Conservation (phyloP, 2,888 invertebrate genomes). For the Athripsodes cinereus region DNA sequence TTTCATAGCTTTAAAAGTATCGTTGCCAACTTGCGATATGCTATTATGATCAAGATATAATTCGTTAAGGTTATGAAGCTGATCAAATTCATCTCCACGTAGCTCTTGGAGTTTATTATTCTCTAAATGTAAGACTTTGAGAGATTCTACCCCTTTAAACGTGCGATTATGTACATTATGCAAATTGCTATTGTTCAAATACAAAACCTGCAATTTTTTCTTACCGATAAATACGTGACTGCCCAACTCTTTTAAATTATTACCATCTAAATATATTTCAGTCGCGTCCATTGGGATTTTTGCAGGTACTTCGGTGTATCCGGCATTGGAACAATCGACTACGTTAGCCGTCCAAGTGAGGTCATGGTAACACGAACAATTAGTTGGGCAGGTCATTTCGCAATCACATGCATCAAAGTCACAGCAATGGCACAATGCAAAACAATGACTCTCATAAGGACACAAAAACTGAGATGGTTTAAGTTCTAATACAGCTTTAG, state of each 20-base stretch:
- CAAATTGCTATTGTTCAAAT: slow-evolving; percentile 70
- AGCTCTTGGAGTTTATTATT: slow-evolving; percentile 68
- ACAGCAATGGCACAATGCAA: slow-evolving; percentile 84
- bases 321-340: slow-evolving; percentile 73
- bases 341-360: slow-evolving; percentile 79
- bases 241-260: slow-evolving; percentile 68
- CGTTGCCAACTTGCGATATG: slow-evolving; percentile 66
- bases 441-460: slow-evolving; percentile 76
- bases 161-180: slow-evolving; percentile 71
- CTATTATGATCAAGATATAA: slow-evolving; percentile 75
- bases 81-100: slow-evolving; percentile 73
- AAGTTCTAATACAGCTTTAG: slow-evolving; percentile 64
- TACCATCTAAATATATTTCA: slow-evolving; percentile 80
- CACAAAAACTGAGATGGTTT: slow-evolving; percentile 74
- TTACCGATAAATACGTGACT: slow-evolving; percentile 83
- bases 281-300: slow-evolving; percentile 86
- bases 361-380: slow-evolving; percentile 82
- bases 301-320: slow-evolving; percentile 65
- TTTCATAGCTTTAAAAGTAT: slow-evolving; percentile 69
- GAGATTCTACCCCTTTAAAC: slow-evolving; percentile 70
- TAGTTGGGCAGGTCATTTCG: slow-evolving; percentile 82
- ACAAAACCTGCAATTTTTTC: slow-evolving; percentile 71
- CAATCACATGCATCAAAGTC: slow-evolving; percentile 87
- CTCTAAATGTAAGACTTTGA: slow-evolving; percentile 70
- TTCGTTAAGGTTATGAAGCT: slow-evolving; percentile 66